Conservation (phyloP, 2,888 invertebrate genomes). For the Neoascia interrupta region DNA sequence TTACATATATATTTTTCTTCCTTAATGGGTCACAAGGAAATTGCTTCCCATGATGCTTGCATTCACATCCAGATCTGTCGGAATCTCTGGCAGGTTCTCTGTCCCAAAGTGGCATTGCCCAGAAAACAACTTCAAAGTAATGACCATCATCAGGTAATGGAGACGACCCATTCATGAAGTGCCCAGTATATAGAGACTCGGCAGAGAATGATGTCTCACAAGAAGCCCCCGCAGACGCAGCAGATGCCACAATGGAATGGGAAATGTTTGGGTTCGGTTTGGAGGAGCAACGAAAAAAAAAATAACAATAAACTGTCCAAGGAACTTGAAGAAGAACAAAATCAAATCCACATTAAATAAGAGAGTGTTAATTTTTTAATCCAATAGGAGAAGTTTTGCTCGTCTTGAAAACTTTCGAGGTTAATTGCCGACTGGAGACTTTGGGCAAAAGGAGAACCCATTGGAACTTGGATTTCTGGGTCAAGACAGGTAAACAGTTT, state of each 20-base stretch:
- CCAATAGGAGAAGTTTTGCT: conserved; percentile 55
- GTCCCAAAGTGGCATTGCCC: conserved; percentile 10
- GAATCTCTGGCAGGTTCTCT: conserved; percentile 11
- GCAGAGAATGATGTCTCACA: too few species aligned
- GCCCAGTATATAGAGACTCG: too few species aligned
- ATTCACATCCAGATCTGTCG: conserved; percentile 43
- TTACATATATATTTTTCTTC: conserved; percentile 15
- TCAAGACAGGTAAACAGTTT: too few species aligned
- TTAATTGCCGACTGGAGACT: conserved; percentile 47
- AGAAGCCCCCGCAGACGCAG: not conserved
- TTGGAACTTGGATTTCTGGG: too few species aligned
- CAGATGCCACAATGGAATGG: not conserved
- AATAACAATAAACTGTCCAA: too few species aligned
- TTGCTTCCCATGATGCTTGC: conserved; percentile 47
- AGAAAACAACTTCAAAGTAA: conserved; percentile 60
- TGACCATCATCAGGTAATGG: conserved; percentile 69
- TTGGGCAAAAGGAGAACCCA: too few species aligned
- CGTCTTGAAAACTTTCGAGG: conserved; percentile 51
- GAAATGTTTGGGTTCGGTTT: conserved; percentile 8
- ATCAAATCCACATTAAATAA: conserved; percentile 64
- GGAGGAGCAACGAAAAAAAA: conserved; percentile 5
- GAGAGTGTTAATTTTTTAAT: conserved; percentile 68
- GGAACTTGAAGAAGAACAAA: conserved; percentile 18
- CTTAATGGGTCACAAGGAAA: conserved; percentile 65
- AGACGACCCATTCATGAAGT: conserved; percentile 58